A percentile compares a stretch with the other conserved stretches of the same genome.
These are phyloP conservation scores for Mystacornis crossleyi DNA, from an alignment of 2,113 vertebrate species.

Conservation along the genomic window DNA sequence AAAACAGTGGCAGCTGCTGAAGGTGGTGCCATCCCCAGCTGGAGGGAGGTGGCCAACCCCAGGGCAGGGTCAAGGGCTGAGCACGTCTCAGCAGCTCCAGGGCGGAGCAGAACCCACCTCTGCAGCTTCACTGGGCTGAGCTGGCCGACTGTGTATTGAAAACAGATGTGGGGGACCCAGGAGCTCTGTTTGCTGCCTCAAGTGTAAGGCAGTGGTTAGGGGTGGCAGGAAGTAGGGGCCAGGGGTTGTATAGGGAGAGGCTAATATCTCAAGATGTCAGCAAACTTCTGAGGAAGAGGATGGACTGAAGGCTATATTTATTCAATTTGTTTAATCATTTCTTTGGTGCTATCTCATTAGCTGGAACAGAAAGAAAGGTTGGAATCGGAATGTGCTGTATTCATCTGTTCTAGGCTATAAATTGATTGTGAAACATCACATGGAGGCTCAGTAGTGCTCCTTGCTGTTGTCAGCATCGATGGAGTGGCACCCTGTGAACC, in stretches of 20 bases:
- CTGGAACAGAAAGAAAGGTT: background rate
- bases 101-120: rapidly evolving
- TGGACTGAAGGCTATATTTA: background rate
- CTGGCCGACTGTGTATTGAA: background rate
- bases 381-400: background rate
- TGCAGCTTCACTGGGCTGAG: background rate
- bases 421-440: background rate
- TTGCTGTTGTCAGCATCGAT: background rate
- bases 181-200: background rate
- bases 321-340: background rate
- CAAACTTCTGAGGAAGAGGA: background rate
- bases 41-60: background rate
- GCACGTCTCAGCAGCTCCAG: background rate
- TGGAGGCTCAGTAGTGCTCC: background rate
- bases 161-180: background rate
- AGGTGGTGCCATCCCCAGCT: background rate
- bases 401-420: background rate
- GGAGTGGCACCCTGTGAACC: background rate
- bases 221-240: background rate
- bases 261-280: background rate
- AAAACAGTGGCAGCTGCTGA: background rate
- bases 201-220: background rate
- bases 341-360: background rate
- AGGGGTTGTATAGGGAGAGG: background rate
- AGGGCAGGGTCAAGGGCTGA: rapidly evolving